Evolutionary conservation across 2,797 vertebrate genomes (phyloP).

Genomic region (Steatocranus sp.): DNA sequence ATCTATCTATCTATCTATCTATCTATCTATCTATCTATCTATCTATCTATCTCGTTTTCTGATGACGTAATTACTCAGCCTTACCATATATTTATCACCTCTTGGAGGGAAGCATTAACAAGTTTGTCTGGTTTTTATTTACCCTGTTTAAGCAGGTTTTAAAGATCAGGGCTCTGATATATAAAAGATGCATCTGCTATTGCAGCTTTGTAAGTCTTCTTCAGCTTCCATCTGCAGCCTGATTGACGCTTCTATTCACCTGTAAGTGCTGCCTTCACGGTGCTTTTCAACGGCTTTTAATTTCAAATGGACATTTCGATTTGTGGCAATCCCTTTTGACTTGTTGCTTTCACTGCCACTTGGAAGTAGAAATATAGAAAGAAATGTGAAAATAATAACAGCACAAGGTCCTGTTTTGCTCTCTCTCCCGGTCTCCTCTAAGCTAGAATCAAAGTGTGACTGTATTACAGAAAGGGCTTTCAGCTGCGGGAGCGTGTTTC

Average conservation of each 20-base stretch:
- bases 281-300: constrained; percentile 84
- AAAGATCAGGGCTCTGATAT: constrained; percentile 74
- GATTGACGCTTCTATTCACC: constrained; percentile 85
- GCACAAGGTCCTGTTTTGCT: constrained; percentile 75
- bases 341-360: constrained; percentile 72
- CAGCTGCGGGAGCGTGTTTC: constrained; percentile 83
- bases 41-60: not conserved
- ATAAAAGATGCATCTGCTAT: constrained; percentile 64
- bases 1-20: not conserved
- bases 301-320: constrained; percentile 84
- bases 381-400: constrained; percentile 76
- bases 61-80: not conserved
- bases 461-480: constrained; percentile 75
- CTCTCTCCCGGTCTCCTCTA: constrained; percentile 7
- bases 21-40: not conserved
- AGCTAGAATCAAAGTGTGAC: constrained; percentile 83
- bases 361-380: constrained; percentile 83
- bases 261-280: constrained; percentile 82
- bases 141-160: constrained; percentile 74
- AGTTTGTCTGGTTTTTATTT: constrained; percentile 53
- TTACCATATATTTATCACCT: constrained; percentile 55
- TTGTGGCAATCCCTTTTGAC: constrained; percentile 76
- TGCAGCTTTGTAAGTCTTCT: constrained; percentile 60
- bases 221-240: constrained; percentile 69
- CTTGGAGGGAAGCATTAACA: constrained; percentile 59